phyloP scores from a whole-genome alignment of 2,888 invertebrate genomes.

The Gari tellinella region DNA sequence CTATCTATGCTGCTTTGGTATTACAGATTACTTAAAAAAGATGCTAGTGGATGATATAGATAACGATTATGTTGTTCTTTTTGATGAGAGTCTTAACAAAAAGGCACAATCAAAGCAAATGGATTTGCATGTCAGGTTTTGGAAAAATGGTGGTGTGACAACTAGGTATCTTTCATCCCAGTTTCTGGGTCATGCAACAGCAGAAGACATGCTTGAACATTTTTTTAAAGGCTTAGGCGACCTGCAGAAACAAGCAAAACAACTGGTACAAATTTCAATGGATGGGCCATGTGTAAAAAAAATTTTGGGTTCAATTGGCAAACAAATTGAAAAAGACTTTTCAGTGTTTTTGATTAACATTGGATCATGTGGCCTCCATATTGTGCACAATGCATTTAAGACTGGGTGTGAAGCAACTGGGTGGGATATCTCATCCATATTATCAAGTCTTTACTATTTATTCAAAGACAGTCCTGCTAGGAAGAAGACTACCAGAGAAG shows the following conservation, averaged over 20 bases:
- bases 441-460: conserved; percentile 66
- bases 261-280: conserved; percentile 43
- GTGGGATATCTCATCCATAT: conserved; percentile 57
- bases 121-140: conserved; percentile 21
- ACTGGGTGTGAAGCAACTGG: conserved; percentile 19
- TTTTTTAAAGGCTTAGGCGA: conserved; percentile 1
- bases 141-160: conserved; percentile 5
- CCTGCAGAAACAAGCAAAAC: conserved; percentile 6
- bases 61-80: conserved; percentile 6
- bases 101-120: conserved; percentile 8
- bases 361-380: conserved; percentile 50
- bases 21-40: conserved; percentile 26
- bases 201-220: conserved; percentile 16
- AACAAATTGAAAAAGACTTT: conserved; percentile 25
- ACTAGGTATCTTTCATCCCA: conserved; percentile 9
- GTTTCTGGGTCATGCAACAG: conserved; percentile 25
- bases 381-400: conserved; percentile 24
- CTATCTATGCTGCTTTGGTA: conserved; percentile 23
- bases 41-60: conserved; percentile 7
- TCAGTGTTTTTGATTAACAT: conserved; percentile 33
- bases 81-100: conserved; percentile 25
- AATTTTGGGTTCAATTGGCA: conserved; percentile 16
- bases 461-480: conserved; percentile 73
- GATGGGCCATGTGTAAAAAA: conserved; percentile 49
- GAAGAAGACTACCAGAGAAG: conserved; percentile 12